Base-by-base conservation (phyloP, 2,797 vertebrate species). In the Benthosema pterotum region DNA sequence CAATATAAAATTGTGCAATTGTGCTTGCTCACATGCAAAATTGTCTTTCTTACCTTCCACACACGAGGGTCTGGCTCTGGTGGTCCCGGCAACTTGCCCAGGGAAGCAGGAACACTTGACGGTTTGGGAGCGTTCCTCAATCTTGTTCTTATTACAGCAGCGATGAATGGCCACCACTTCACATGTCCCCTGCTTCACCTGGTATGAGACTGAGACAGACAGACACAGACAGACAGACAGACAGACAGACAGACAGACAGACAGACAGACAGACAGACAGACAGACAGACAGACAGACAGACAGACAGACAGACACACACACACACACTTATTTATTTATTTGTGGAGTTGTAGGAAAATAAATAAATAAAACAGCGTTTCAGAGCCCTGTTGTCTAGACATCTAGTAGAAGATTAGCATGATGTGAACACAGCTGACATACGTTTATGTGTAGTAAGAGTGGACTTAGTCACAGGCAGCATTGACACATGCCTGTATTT, bases 41-140 rank as follows among this genome's bases (percentile, higher is more conserved):
- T 17, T 50, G n/a, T 17, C 11, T 17, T 2, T 28, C 65, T 92
- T 95, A 99, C 96, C 96, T 96, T 99, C 97, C 59, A 99, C 97
- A 0, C 97, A 99, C 2, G 97, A 99, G 55, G 97, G 97, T 82
- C 94, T 92, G 1, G 96, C 91, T 60, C 94, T 89, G 0, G 96
- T 98, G 1, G 97, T 99, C 11, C 97, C 97, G 0, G 97, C 97
- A 4, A 98, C 97, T 88, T 99, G 96, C 1, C 97, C 97, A 0
- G 96, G 96, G 84, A 97, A 95, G 87, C 97, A 99, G 71, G 97
- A 98, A 59, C 97, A 99, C 87, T 98, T 99, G 86, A 98, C 95
- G 0, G 97, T 99, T 67, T 99, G 97, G 0, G 97, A 98, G 4
- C 95, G 93, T 71, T 99, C 97, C 77, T 99, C 97, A 19, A 98